A percentile compares a stretch with the other conserved stretches of the same genome.
These are phyloP conservation scores for Acanthosepion esculentum DNA, from an alignment of 2,888 invertebrate species.

Conservation along the genomic window DNA sequence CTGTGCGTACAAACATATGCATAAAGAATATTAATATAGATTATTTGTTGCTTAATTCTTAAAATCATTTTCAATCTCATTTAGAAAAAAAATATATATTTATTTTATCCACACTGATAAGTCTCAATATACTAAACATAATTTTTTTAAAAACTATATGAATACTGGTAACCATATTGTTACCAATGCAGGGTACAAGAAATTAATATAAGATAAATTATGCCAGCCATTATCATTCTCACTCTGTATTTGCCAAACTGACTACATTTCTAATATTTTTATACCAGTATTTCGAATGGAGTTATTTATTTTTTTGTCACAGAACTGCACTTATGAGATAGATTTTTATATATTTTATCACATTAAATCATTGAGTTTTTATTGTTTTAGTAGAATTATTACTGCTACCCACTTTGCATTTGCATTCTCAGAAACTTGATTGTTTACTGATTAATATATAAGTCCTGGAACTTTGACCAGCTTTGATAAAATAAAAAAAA, in stretches of 20 bases:
- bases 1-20: too few species aligned
- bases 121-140: not conserved
- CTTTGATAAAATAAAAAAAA: too few species aligned
- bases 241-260: not conserved
- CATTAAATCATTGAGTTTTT: not conserved
- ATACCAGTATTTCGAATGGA: not conserved
- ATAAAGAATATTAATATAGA: too few species aligned
- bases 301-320: not conserved
- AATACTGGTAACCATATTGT: not conserved
- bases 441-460: not conserved
- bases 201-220: not conserved
- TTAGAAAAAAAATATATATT: not conserved
- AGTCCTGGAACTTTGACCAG: too few species aligned
- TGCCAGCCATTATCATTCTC: not conserved
- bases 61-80: not conserved
- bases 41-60: not conserved
- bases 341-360: not conserved
- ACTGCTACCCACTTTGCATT: not conserved
- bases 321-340: too few species aligned
- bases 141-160: not conserved
- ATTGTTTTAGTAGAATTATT: not conserved
- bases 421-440: not conserved
- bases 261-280: not conserved
- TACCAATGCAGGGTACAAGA: not conserved
- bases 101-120: not conserved